Base-by-base conservation (phyloP, 1,140 invertebrate species). In the Pollicipes pollicipes region DNA sequence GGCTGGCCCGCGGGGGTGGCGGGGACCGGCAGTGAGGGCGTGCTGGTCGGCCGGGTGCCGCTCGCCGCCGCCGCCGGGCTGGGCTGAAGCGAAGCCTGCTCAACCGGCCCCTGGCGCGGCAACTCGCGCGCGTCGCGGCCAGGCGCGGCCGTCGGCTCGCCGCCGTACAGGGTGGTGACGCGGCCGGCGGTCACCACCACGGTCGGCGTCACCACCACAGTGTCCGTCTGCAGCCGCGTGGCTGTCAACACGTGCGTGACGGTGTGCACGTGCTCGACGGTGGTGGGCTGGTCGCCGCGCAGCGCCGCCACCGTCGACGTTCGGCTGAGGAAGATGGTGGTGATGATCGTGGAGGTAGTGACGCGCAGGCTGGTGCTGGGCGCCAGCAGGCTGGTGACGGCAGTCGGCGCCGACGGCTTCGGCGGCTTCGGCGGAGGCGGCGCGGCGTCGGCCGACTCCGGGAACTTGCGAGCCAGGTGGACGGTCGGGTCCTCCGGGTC, bases 261-360 rank as follows among this genome's bases (percentile, higher is more conserved):
- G 24, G 64, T 66, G 64, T 29, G n/a, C 64, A 66, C 64, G n/a
- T 66, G 64, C 64, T 28, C 1, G 3, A 27, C 27, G 17, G 17
- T 66, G 17, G 28, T 66, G 64, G 64, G 64, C n/a, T 21, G 24
- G 69, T 64, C 69, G 64, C 64, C 27, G 73, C 69, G 69, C 17
- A 32, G 24, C 10, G 64, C 64, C 64, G 28, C 10, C 64, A 66
- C 64, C 64, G 64, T 29, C 27, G 13, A 21, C 13, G 45, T 58
- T 21, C 24, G 13, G 10, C 21, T 6, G 6, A 58, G 45, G 6
- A 58, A 21, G 45, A 58, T 58, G 45, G 45, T 58, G 45, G 45
- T 58, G 45, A 58, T 21, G 6, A 58, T 10, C 13, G 45, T 58
- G 27, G 45, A 58, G 8, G 45, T 58, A 21, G 45, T 58, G 6